Evolutionary conservation across 2,888 invertebrate genomes (phyloP), one percentile per base, ranked within the genome.

Genomic region (Electrophaes corylata): DNA sequence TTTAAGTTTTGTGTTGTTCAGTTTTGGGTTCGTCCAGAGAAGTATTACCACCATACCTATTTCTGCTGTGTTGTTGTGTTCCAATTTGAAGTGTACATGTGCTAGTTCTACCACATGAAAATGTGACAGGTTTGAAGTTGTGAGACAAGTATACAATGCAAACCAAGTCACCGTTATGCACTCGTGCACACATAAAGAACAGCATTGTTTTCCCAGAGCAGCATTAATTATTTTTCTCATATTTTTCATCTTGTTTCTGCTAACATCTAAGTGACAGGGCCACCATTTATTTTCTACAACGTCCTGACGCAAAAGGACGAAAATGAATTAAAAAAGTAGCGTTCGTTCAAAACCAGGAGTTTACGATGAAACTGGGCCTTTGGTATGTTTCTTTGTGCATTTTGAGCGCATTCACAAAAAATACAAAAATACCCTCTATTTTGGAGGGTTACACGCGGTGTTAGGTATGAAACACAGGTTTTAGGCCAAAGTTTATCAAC

Each of bases 281-380:
- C 29, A 57, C 57, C 57, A 59, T 66, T 64, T 59, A 57, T 62
- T 57, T 52, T 45, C 35, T 40, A 54, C 51, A 54, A 55, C 52
- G 54, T 44, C 23, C 55, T 50, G 59, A 63, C 59, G 60, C 60
- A 65, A 65, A 64, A 69, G 67, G 59, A 57, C 41, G 55, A 55
- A 63, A 68, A 67, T 56, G 53, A 63, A 62, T n/a, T 52, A 64
- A 69, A 72, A 71, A 68, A 63, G 35, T 45, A 65, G 62, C 66
- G 65, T 69, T 69, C 67, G 68, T 72, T 71, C 67, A 65, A 69
- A 72, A 70, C 67, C 16, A 66, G 58, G 63, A 54, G 60, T 67
- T 60, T 66, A 66, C 63, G 64, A 58, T 51, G 53, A 60, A 64
- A 64, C 57, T 54, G 60, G 60, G 60, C 57, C 57, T 69, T 73